A percentile compares a stretch with the other conserved stretches of the same genome.
Conservation (phyloP, 2,113 vertebrate species). For the Bubalus kerabau region DNA sequence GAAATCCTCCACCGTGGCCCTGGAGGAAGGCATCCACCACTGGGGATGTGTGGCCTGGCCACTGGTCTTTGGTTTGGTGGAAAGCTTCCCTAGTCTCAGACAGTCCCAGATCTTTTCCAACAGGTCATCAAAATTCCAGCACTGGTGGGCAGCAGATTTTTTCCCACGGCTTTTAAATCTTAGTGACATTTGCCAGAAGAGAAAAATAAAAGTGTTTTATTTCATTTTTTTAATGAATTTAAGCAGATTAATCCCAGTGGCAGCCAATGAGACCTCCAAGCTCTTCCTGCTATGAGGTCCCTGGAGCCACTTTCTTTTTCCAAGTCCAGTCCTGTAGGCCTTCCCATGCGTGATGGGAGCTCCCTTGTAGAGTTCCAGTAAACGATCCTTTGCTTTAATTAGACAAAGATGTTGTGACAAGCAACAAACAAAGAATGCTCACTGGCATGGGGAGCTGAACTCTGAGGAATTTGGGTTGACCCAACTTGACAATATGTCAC, state of each 20-base stretch:
- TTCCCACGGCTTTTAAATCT: neutral
- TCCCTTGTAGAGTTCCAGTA: accelerated
- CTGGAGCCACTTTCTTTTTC: neutral
- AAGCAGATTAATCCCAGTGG: neutral
- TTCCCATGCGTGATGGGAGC: neutral
- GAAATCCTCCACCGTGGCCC: conserved; percentile 94
- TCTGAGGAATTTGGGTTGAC: neutral
- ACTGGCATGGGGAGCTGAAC: neutral
- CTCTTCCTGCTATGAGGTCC: accelerated
- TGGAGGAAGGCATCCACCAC: conserved; percentile 89
- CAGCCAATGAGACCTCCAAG: neutral
- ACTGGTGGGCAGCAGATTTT: neutral
- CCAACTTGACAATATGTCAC: accelerated
- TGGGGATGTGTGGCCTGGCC: conserved; percentile 95
- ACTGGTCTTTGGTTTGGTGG: conserved; percentile 97
- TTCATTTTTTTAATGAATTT: neutral
- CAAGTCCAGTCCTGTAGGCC: neutral
- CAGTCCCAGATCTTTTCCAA: neutral
- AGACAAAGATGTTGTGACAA: neutral
- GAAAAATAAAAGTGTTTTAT: neutral
- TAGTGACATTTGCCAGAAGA: neutral
- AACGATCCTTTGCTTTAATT: neutral
- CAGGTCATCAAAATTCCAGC: neutral
- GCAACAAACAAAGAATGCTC: neutral
- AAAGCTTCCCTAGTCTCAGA: conserved; percentile 53